Evolutionary conservation across 1,140 invertebrate species (phyloP).

Genomic region (Saxidomus purpurata): DNA sequence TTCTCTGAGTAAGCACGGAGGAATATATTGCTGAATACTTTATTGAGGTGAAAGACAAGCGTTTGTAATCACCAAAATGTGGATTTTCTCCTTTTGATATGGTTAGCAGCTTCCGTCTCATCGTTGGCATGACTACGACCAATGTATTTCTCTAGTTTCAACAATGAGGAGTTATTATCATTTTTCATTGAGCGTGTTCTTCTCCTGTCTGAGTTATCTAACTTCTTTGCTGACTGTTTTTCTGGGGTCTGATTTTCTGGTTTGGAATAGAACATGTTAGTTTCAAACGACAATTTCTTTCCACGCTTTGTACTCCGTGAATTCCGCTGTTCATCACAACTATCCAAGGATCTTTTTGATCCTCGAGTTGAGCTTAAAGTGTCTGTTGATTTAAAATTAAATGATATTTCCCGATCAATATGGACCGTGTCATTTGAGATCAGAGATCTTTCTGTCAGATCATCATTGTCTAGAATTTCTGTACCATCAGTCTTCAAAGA

Average conservation of each 20-base stretch:
- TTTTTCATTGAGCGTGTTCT: constrained; percentile 22
- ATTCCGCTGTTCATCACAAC: background rate
- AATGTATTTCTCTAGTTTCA: background rate
- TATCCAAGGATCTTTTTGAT: constrained; percentile 4
- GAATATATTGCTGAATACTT: too few species aligned
- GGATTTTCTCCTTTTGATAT: constrained; percentile 58
- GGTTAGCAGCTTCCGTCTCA: background rate
- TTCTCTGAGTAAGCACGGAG: too few species aligned
- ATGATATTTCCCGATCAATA: constrained; percentile 71
- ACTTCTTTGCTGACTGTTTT: background rate
- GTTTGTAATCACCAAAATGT: constrained; percentile 65
- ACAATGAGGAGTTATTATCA: background rate
- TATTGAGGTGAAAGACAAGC: too few species aligned
- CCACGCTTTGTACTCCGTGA: background rate
- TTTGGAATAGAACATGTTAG: background rate
- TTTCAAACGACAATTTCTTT: constrained; percentile 37
- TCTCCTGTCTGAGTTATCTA: background rate
- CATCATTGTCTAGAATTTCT: background rate
- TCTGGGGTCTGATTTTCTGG: background rate
- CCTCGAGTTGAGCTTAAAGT: background rate
- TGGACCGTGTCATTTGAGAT: constrained; percentile 45
- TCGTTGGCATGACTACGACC: background rate
- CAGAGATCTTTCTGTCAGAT: constrained; percentile 12
- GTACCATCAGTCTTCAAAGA: constrained; percentile 23
- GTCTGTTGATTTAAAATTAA: constrained; percentile 66